These are phyloP conservation scores for Oscheius myriophilus DNA, from an alignment of 2,888 invertebrate genomes.

Conservation along the genomic window DNA sequence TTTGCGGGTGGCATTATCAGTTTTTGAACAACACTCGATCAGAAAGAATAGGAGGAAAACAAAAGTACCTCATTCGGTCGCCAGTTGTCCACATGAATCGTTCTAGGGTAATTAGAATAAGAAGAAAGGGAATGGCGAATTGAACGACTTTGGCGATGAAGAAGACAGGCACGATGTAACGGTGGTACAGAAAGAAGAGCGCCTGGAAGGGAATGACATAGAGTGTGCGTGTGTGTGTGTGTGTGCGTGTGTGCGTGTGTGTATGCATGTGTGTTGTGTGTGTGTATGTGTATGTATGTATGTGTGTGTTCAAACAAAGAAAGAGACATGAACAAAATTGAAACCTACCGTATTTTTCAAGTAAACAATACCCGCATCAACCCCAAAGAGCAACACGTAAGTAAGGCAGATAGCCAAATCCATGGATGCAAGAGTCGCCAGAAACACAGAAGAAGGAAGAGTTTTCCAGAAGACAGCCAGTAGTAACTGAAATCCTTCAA, in stretches of 20 bases:
- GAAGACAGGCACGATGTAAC: conserved; percentile 52
- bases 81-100: conserved; percentile 56
- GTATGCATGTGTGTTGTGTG: too few species aligned
- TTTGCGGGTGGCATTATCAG: not conserved
- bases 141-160: conserved; percentile 56
- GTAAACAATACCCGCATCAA: conserved; percentile 54
- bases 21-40: not conserved
- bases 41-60: not conserved
- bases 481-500: conserved; percentile 43
- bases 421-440: conserved; percentile 47
- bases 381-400: conserved; percentile 55
- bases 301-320: too few species aligned
- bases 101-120: conserved; percentile 57
- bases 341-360: conserved; percentile 40
- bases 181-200: conserved; percentile 53
- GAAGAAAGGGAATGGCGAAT: conserved; percentile 58
- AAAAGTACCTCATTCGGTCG: conserved; percentile 45
- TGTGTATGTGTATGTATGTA: too few species aligned
- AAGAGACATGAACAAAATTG: not conserved
- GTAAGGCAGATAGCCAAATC: conserved; percentile 53
- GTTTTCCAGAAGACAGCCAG: conserved; percentile 54
- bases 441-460: conserved; percentile 51
- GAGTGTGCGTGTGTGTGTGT: too few species aligned
- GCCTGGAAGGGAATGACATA: conserved; percentile 30
- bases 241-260: too few species aligned